Evolutionary conservation across 2,888 invertebrate genomes (phyloP), one percentile per base, ranked within the genome.

Genomic region (Desoria tigrina): DNA sequence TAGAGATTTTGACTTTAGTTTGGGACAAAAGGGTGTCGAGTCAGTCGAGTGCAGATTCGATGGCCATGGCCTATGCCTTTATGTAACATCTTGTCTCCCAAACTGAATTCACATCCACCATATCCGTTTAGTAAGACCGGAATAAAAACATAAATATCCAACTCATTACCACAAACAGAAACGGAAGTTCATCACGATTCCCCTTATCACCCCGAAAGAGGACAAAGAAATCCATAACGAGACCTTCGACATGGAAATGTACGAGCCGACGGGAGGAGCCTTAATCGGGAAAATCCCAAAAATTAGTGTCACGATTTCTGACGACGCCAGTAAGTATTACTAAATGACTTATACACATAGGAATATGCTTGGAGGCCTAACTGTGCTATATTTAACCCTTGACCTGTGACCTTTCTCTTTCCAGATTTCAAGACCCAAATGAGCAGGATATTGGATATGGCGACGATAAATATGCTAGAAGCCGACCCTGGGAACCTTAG

Each of bases 221-320:
- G 28, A 23, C 1, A 37, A 59, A 28, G 56, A 54, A 11, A 58
- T 54, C 2, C 84, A 85, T 77, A 84, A 84, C 75, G 85, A 85
- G 74, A 82, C 82, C 68, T 86, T 86, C 78, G 83, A 84, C 71
- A 78, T 86, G 23, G 82, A 83, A 63, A 76, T 84, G 14, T 78
- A 78, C 42, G 80, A 79, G 14, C 77, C 81, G 2, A 75, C 78
- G 24, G 81, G 80, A 2, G 81, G 84, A 4, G 83, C 84, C 0
- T 78, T 77, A 42, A 75, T 84, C 18, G 83, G 83, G 14, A 78
- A 77, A 37, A 78, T 81, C n/a, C 79, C 79, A 62, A 77, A 80
- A 63, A 79, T 81, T 7, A 81, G 82, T n/a, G 80, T 84, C n/a
- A 84, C 84, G 6, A 83, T 84, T 59, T 81, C 82, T 42, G 83